A percentile compares a stretch with the other conserved stretches of the same genome.
Evolutionary conservation across 2,888 invertebrate genomes (phyloP).

Genomic region (Gymnosoma rotundatum): DNA sequence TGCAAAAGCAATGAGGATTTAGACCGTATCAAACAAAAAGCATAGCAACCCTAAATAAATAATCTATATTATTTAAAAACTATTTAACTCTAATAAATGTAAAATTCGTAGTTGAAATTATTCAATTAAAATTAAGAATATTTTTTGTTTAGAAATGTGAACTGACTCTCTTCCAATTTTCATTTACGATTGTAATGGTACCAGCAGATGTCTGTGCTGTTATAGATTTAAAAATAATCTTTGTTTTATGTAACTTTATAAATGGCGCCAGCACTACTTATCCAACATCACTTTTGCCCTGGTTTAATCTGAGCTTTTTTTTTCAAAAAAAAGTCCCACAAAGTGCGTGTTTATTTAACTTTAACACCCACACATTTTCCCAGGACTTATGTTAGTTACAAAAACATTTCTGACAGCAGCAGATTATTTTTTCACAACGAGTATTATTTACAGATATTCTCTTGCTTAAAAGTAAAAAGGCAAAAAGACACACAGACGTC

Average conservation of each 20-base stretch:
- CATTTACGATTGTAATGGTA: background rate
- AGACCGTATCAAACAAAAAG: too few species aligned
- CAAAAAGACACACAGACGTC: conserved; percentile 47
- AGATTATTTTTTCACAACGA: conserved; percentile 26
- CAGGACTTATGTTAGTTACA: conserved; percentile 48
- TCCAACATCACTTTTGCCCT: conserved; percentile 10
- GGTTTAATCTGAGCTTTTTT: conserved; percentile 48
- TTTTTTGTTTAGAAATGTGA: background rate
- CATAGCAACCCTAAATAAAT: background rate
- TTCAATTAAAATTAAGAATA: background rate
- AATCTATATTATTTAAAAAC: background rate
- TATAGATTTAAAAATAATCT: conserved; percentile 4
- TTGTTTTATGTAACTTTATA: background rate
- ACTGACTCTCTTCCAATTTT: background rate
- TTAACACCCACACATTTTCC: conserved; percentile 68
- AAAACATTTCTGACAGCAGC: conserved; percentile 55
- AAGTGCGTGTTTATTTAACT: conserved; percentile 51
- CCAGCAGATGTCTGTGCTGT: background rate
- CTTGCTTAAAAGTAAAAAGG: background rate
- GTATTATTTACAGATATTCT: conserved; percentile 9
- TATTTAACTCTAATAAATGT: too few species aligned
- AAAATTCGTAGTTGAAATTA: background rate
- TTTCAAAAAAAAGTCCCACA: background rate
- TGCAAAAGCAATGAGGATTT: too few species aligned
- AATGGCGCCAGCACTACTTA: conserved; percentile 57